A percentile compares a stretch with the other conserved stretches of the same genome.
Conservation (phyloP, 2,797 vertebrate species). For the Pterois miles region DNA sequence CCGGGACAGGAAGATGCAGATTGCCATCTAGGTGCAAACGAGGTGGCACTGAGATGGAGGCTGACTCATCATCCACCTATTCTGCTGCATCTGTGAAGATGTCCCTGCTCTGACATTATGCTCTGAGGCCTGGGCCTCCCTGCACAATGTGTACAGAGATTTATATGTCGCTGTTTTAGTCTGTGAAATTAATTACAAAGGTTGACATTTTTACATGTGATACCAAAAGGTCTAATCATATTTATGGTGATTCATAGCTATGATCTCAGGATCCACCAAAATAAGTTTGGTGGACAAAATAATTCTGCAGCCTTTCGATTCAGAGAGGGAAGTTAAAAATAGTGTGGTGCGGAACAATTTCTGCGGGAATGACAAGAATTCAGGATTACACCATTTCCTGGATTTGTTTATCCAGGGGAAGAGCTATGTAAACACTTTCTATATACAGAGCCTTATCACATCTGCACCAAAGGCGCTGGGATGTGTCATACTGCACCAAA, state of each 20-base stretch:
- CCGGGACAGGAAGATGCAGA: conserved; percentile 21
- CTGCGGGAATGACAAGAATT: conserved; percentile 65
- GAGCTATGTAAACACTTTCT: conserved; percentile 62
- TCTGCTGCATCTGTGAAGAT: conserved; percentile 34
- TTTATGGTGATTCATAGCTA: not conserved
- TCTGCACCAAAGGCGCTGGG: conserved; percentile 18
- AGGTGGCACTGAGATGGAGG: conserved; percentile 43
- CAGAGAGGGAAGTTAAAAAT: conserved; percentile 37
- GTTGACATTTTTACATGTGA: not conserved
- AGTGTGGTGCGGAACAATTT: conserved; percentile 34
- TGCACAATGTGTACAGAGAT: not conserved
- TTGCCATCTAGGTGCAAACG: conserved; percentile 50
- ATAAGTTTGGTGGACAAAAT: not conserved
- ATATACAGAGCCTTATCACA: conserved; percentile 54
- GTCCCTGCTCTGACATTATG: conserved; percentile 9
- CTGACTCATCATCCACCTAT: conserved; percentile 55
- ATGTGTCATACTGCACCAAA: conserved; percentile 21
- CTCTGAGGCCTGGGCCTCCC: not conserved
- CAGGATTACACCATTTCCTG: conserved; percentile 53
- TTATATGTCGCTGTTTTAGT: not conserved
- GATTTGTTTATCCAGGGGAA: conserved; percentile 64
- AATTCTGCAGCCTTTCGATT: not conserved
- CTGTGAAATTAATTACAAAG: not conserved
- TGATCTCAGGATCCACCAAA: not conserved
- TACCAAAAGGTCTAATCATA: not conserved